These are phyloP conservation scores for Catharus fuscescens DNA, from an alignment of 2,113 vertebrate genomes.

Conservation along the genomic window DNA sequence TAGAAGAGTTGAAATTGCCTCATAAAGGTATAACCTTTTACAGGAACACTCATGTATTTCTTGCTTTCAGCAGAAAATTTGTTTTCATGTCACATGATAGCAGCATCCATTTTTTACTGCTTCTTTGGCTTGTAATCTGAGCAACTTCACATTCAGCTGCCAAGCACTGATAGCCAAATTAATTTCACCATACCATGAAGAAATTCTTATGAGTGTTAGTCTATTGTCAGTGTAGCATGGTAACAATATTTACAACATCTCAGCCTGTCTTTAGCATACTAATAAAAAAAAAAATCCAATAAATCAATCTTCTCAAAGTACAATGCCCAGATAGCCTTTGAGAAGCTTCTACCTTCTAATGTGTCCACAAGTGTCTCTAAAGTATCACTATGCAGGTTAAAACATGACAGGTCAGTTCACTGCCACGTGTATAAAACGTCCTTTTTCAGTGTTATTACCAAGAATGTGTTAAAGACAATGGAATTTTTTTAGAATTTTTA, in stretches of 20 bases:
- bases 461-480: background rate
- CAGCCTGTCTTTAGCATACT: background rate
- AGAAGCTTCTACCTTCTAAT: background rate
- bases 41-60: background rate
- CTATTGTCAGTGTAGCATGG: background rate
- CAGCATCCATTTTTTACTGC: background rate
- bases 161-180: background rate
- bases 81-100: background rate
- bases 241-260: background rate
- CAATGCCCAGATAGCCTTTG: background rate
- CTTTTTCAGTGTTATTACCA: background rate
- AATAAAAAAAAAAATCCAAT: background rate
- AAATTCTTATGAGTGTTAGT: background rate
- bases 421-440: background rate
- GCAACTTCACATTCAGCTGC: background rate
- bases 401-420: background rate
- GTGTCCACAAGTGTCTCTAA: background rate
- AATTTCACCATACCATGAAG: background rate
- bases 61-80: slow-evolving; percentile 10
- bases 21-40: background rate
- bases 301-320: background rate
- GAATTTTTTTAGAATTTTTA: background rate
- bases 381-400: background rate
- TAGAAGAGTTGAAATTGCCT: background rate
- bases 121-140: background rate